Evolutionary conservation across 2,797 vertebrate species (phyloP).

Genomic region (Cynodonichthys magdalenae): DNA sequence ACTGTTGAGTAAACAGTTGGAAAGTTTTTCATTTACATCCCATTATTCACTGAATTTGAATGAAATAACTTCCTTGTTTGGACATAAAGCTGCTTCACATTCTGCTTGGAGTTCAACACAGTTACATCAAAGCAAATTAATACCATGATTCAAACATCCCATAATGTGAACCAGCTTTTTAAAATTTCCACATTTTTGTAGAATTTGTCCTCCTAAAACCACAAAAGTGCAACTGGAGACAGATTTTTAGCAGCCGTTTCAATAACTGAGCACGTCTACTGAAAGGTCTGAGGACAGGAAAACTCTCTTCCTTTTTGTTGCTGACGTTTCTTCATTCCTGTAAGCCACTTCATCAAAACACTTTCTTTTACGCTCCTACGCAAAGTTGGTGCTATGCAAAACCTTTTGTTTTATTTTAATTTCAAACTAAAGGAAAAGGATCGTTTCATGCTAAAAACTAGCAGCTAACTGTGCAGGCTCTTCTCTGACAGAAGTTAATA

Average conservation of each 20-base stretch:
- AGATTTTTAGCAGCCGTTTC: not conserved
- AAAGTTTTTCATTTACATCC: constrained; percentile 1
- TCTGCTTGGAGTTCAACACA: too few relatives aligned
- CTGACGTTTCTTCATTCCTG: constrained; percentile 33
- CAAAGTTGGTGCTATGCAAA: not conserved
- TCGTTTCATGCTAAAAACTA: too few relatives aligned
- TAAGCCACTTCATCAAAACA: constrained; percentile 4
- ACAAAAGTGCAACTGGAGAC: not conserved
- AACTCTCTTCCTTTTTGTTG: constrained; percentile 35
- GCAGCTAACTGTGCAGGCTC: too few relatives aligned
- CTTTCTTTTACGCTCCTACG: not conserved
- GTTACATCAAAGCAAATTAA: not conserved
- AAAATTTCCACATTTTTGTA: not conserved
- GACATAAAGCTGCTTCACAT: constrained; percentile 5
- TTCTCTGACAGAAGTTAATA: too few relatives aligned
- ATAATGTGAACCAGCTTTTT: not conserved
- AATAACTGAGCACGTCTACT: constrained; percentile 12
- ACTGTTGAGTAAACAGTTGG: not conserved
- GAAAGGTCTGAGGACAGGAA: not conserved
- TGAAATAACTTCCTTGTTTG: constrained; percentile 38
- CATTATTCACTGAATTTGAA: constrained; percentile 15
- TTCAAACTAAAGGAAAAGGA: too few relatives aligned
- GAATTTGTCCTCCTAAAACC: not conserved
- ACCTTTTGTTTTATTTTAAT: too few relatives aligned
- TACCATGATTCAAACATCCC: not conserved